These are phyloP conservation scores for Procambarus clarkii DNA, from an alignment of 1,140 invertebrate genomes.

Conservation along the genomic window DNA sequence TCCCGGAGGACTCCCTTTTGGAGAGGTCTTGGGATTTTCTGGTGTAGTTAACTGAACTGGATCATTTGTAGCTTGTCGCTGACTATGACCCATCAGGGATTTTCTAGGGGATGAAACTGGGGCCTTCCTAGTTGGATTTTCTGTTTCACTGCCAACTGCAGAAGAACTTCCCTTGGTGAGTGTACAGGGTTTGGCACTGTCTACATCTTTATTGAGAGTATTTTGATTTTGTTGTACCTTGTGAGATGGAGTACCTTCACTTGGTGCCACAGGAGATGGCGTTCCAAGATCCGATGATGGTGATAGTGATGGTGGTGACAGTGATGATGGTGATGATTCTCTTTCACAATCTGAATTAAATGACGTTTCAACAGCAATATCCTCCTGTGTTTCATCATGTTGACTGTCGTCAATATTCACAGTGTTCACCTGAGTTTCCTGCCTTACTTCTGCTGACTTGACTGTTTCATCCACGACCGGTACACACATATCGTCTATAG, in stretches of 20 bases:
- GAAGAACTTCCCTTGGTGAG: too few relatives aligned
- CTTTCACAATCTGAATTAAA: too few relatives aligned
- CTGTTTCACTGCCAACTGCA: background rate
- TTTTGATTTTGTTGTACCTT: background rate
- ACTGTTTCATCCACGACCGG: conserved; percentile 10
- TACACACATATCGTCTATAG: conserved; percentile 39
- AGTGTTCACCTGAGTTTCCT: background rate
- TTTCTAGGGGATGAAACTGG: conserved; percentile 37
- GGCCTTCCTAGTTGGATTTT: background rate
- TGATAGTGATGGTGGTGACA: too few relatives aligned
- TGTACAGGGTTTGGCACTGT: background rate
- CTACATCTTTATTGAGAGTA: background rate
- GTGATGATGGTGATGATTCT: background rate
- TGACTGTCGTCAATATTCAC: background rate
- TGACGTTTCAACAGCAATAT: background rate
- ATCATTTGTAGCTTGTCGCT: background rate
- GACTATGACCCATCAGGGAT: background rate
- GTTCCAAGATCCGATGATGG: background rate
- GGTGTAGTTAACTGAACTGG: background rate
- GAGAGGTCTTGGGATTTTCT: background rate
- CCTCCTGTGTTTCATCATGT: background rate
- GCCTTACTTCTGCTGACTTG: background rate
- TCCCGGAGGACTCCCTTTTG: background rate
- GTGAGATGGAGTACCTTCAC: background rate
- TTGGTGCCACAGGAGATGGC: background rate